Conservation (phyloP, 2,888 invertebrate genomes). For the Tridacna crocea region DNA sequence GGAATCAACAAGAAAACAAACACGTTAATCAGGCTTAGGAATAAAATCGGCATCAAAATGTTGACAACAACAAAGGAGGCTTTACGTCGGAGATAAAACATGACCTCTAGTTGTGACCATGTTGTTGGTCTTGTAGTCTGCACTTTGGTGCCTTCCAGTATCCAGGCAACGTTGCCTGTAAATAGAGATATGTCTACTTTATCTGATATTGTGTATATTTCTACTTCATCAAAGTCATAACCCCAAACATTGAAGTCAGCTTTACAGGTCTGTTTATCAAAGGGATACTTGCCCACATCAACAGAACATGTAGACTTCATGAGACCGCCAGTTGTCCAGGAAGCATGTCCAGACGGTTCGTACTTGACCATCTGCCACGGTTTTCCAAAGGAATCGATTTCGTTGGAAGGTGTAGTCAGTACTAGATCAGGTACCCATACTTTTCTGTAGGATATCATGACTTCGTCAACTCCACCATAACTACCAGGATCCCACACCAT, state of each 20-base stretch:
- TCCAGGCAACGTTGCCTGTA: background rate
- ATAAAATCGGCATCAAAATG: slow-evolving; percentile 54
- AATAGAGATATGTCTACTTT: background rate
- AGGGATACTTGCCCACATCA: slow-evolving; percentile 53
- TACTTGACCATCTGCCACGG: slow-evolving; percentile 46
- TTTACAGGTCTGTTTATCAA: slow-evolving; percentile 54
- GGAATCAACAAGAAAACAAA: slow-evolving; percentile 53
- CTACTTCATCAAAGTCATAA: slow-evolving; percentile 39
- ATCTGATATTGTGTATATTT: background rate
- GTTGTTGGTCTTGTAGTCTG: too few relatives aligned
- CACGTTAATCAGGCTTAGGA: slow-evolving; percentile 54
- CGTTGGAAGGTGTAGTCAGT: slow-evolving; percentile 51
- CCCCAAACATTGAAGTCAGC: slow-evolving; percentile 45
- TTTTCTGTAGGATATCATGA: slow-evolving; percentile 23
- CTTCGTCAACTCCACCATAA: slow-evolving; percentile 22
- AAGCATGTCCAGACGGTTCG: slow-evolving; percentile 35
- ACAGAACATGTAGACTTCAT: slow-evolving; percentile 53
- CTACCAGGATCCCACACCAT: slow-evolving; percentile 36
- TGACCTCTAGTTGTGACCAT: background rate
- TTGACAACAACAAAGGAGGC: slow-evolving; percentile 43
- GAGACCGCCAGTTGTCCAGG: slow-evolving; percentile 41
- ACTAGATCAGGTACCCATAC: slow-evolving; percentile 60
- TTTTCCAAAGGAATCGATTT: slow-evolving; percentile 43
- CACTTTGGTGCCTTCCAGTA: background rate
- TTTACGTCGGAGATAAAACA: slow-evolving; percentile 11